Conservation (phyloP, 2,113 vertebrate species). For the Myrmecophaga tridactyla region DNA sequence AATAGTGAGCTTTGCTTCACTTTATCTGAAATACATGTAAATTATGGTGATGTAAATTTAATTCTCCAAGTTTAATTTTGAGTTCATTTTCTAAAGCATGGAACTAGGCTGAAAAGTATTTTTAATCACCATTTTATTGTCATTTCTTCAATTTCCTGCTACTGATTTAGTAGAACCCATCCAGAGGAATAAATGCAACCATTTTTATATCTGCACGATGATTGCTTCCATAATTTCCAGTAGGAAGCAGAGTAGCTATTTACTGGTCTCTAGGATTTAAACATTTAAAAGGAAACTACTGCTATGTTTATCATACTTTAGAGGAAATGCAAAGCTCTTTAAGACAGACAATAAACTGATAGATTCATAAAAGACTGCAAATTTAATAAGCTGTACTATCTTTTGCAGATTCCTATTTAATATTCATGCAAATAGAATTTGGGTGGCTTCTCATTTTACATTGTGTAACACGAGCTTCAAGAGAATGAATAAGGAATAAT, state of each 20-base stretch:
- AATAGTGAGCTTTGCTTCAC: neutral
- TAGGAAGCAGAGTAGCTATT: conserved; percentile 51
- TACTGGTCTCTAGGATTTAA: conserved; percentile 56
- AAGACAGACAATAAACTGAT: conserved; percentile 53
- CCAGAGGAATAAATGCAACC: neutral
- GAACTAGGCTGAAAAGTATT: neutral
- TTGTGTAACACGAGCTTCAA: conserved; percentile 32
- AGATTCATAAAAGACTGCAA: conserved; percentile 63
- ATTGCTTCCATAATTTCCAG: conserved; percentile 59
- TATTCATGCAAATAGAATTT: conserved; percentile 45
- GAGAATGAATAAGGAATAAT: conserved; percentile 19
- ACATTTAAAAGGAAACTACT: conserved; percentile 58
- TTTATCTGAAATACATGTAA: neutral
- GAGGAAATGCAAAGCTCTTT: conserved; percentile 69
- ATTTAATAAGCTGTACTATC: conserved; percentile 42
- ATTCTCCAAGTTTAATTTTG: neutral
- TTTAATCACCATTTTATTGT: neutral
- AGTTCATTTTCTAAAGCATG: neutral
- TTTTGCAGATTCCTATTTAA: conserved; percentile 17
- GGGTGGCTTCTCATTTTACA: conserved; percentile 4
- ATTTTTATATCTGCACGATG: conserved; percentile 25
- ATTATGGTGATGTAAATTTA: neutral
- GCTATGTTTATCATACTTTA: conserved; percentile 66
- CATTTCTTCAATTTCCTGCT: neutral
- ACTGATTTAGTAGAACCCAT: neutral